phyloP scores from a whole-genome alignment of 2,797 vertebrate genomes.

The Aeoliscus strigatus region DNA sequence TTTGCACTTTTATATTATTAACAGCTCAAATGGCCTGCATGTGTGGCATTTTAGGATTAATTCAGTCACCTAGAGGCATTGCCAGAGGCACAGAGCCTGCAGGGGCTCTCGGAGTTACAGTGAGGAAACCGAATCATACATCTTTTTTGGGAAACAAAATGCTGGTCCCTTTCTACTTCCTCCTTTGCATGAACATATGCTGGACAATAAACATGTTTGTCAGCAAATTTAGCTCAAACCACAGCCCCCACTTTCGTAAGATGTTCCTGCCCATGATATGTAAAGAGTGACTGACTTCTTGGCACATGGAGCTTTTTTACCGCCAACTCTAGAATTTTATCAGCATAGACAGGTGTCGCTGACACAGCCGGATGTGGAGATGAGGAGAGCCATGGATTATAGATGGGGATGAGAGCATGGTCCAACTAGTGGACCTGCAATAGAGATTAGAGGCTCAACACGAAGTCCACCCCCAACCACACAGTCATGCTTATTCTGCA shows the following conservation, averaged over 20 bases:
- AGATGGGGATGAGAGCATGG: too few relatives aligned
- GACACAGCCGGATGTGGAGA: background rate
- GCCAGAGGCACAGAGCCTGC: constrained; percentile 39
- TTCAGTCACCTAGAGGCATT: constrained; percentile 42
- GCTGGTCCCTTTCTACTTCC: constrained; percentile 36
- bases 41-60: constrained; percentile 31
- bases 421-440: too few relatives aligned
- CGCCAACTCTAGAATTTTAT: background rate
- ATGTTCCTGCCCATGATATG: too few relatives aligned
- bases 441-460: too few relatives aligned
- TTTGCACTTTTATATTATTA: constrained; percentile 35
- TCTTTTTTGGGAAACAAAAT: constrained; percentile 33
- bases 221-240: too few relatives aligned
- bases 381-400: background rate
- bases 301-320: too few relatives aligned
- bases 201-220: too few relatives aligned
- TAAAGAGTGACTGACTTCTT: background rate
- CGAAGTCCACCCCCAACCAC: too few relatives aligned
- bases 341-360: background rate
- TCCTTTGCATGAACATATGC: constrained; percentile 11
- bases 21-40: constrained; percentile 27
- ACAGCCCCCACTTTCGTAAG: too few relatives aligned
- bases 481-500: too few relatives aligned
- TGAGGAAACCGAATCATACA: constrained; percentile 39
- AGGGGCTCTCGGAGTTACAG: constrained; percentile 36